A percentile compares a stretch with the other conserved stretches of the same genome.
Evolutionary conservation across 2,797 vertebrate genomes (phyloP).

Genomic region (Chelmon rostratus): DNA sequence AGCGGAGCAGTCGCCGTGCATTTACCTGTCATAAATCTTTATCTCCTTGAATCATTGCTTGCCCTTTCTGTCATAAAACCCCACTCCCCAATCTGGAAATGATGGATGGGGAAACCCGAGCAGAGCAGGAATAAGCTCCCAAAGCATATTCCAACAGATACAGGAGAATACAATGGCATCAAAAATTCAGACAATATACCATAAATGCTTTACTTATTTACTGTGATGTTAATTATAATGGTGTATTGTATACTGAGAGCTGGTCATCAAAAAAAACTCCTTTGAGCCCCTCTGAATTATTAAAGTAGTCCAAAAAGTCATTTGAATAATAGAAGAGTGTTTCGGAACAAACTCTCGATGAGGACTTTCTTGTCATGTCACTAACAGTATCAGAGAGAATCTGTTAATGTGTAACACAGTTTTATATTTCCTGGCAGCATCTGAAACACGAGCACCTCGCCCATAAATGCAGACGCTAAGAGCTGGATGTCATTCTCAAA

Average conservation of each 20-base stretch:
- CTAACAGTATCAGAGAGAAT: neutral
- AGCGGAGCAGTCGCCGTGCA: conserved; percentile 34
- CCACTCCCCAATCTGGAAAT: conserved; percentile 22
- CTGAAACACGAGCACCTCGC: neutral
- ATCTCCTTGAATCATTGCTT: conserved; percentile 63
- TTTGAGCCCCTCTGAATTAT: conserved; percentile 75
- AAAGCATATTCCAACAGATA: conserved; percentile 7
- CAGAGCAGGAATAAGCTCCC: conserved; percentile 3
- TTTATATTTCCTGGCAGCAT: neutral
- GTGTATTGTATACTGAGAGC: neutral
- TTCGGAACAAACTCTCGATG: conserved; percentile 47
- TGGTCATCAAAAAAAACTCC: conserved; percentile 58
- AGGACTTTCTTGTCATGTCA: conserved; percentile 28
- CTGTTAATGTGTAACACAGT: conserved; percentile 15
- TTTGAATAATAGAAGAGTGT: conserved; percentile 75
- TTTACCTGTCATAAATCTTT: conserved; percentile 71
- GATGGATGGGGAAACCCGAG: conserved; percentile 35
- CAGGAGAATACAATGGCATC: neutral
- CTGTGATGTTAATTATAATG: conserved; percentile 20
- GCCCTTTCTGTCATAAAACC: conserved; percentile 18
- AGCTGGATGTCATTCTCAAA: neutral
- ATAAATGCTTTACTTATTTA: conserved; percentile 17
- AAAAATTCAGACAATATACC: neutral
- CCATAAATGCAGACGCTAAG: neutral
- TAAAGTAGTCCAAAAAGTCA: conserved; percentile 76